Evolutionary conservation across 2,797 vertebrate species (phyloP).

Genomic region (Natrix natrix): DNA sequence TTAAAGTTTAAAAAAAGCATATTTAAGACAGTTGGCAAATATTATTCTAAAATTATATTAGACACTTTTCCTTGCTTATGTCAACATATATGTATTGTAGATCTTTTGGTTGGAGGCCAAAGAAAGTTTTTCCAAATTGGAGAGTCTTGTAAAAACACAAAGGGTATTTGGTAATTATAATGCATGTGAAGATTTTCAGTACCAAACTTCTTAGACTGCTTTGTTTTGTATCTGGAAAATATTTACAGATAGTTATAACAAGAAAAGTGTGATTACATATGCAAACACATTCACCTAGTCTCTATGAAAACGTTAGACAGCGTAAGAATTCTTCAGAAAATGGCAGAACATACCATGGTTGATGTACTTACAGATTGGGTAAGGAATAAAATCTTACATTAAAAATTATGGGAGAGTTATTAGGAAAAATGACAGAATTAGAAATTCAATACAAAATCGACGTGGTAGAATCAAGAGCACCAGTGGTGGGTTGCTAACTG

Average conservation of each 20-base stretch:
- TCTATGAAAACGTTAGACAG: neutral
- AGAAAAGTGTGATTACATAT: neutral
- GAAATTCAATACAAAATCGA: neutral
- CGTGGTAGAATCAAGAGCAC: neutral
- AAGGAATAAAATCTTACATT: neutral
- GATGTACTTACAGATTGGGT: neutral
- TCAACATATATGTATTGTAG: conserved; percentile 5
- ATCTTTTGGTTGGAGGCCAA: conserved; percentile 45
- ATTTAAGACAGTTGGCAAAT: conserved; percentile 35
- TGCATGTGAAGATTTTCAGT: conserved; percentile 41
- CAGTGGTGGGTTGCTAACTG: no score
- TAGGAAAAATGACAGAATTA: neutral
- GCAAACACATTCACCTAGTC: neutral
- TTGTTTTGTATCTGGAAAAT: neutral
- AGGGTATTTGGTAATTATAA: conserved; percentile 59
- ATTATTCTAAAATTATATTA: conserved; percentile 45
- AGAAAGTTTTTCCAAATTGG: conserved; percentile 61
- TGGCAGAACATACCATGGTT: neutral
- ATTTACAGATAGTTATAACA: neutral
- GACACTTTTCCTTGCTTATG: conserved; percentile 52
- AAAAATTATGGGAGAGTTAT: neutral
- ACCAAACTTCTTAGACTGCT: neutral
- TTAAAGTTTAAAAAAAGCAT: conserved; percentile 20
- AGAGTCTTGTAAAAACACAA: conserved; percentile 47
- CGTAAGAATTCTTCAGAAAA: neutral